A percentile compares a stretch with the other conserved stretches of the same genome.
Conservation (phyloP, 1,140 invertebrate genomes). For the Heliconius hewitsoni region DNA sequence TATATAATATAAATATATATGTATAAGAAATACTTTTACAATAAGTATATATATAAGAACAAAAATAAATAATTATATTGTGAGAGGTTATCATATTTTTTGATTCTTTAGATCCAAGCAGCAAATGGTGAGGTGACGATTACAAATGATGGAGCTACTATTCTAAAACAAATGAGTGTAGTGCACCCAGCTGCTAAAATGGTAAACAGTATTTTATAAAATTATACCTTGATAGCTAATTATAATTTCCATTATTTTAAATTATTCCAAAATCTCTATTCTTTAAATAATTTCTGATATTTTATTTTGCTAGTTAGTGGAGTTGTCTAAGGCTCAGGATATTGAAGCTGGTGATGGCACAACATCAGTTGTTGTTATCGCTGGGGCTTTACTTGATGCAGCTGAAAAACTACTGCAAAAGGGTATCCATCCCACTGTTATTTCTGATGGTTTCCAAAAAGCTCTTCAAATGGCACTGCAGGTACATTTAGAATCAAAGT, state of each 20-base stretch:
- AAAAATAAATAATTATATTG: not conserved
- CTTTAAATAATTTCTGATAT: too few relatives aligned
- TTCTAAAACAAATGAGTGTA: conserved; percentile 99
- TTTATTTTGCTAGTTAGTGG: conserved; percentile 88
- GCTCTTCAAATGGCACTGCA: conserved; percentile 93
- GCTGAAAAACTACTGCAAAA: conserved; percentile 95
- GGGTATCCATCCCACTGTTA: conserved; percentile 98
- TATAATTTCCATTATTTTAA: too few relatives aligned
- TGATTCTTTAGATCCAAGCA: conserved; percentile 91
- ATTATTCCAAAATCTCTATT: too few relatives aligned
- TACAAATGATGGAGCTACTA: conserved; percentile 99
- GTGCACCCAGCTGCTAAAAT: conserved; percentile 99
- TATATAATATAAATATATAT: too few relatives aligned
- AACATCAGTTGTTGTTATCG: conserved; percentile 97
- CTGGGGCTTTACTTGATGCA: conserved; percentile 96
- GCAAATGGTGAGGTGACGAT: conserved; percentile 99
- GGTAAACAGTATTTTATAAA: conserved; percentile 83
- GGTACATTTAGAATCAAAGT: conserved; percentile 36
- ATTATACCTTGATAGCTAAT: conserved; percentile 1
- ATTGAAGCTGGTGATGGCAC: conserved; percentile 99
- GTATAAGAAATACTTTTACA: too few relatives aligned
- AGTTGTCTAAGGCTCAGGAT: conserved; percentile 99
- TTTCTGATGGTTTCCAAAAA: conserved; percentile 97
- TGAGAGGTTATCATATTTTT: conserved; percentile 17
- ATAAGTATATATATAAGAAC: too few relatives aligned